A percentile compares a stretch with the other conserved stretches of the same genome.
phyloP scores from a whole-genome alignment of 2,797 vertebrate genomes.

The Momotus momota region DNA sequence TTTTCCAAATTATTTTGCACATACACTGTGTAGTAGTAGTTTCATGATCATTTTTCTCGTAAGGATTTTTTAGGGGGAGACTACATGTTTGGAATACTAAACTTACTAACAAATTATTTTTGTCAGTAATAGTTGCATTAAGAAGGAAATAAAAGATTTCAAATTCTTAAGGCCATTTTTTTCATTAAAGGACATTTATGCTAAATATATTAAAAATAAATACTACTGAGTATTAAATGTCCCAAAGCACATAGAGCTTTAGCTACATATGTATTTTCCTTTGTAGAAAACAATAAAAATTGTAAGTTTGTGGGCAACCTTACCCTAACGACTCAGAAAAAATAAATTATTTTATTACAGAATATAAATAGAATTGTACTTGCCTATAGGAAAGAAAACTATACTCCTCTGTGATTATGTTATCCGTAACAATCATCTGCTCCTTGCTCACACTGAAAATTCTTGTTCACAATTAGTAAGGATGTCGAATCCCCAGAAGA shows the following conservation, averaged over 20 bases:
- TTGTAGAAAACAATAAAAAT: neutral
- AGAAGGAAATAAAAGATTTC: neutral
- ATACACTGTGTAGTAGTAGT: neutral
- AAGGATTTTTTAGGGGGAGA: neutral
- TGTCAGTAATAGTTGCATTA: neutral
- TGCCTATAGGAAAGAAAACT: neutral
- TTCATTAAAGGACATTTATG: neutral
- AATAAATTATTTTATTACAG: neutral
- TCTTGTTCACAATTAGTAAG: neutral
- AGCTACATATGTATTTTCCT: neutral
- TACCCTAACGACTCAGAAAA: neutral
- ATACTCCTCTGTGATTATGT: neutral
- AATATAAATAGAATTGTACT: neutral
- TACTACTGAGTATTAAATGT: neutral
- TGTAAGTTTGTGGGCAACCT: neutral
- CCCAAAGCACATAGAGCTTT: neutral
- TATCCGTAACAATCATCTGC: neutral
- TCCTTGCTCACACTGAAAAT: neutral
- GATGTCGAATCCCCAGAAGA: conserved; percentile 65
- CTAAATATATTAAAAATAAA: neutral
- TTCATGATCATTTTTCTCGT: neutral
- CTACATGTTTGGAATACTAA: neutral
- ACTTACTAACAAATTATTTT: neutral
- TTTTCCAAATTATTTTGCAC: neutral
- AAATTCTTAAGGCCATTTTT: neutral